Conservation (phyloP, 1,140 invertebrate species). For the Drosophila ogumai region DNA sequence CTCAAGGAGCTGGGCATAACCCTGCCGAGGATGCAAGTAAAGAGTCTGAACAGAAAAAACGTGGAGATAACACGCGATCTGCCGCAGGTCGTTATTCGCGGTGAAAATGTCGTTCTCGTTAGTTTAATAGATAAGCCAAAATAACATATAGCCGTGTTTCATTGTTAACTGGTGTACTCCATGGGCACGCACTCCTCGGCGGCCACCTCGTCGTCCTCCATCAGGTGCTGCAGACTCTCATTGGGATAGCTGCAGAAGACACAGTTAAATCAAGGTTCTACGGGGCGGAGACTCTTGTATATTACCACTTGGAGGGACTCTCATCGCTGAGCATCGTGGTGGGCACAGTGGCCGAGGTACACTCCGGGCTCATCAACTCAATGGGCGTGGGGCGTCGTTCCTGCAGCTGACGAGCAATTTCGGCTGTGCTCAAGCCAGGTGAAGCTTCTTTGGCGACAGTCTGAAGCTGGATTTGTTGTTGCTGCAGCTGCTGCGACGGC, state of each 20-base stretch:
- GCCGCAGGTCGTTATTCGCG: slow-evolving; percentile 92
- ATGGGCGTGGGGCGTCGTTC: slow-evolving; percentile 91
- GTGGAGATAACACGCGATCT: slow-evolving; percentile 90
- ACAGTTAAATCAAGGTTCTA: background rate
- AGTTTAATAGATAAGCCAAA: slow-evolving; percentile 43
- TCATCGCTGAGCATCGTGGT: slow-evolving; percentile 97
- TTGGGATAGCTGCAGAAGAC: slow-evolving; percentile 90
- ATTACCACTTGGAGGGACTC: slow-evolving; percentile 71
- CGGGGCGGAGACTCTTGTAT: too few species aligned
- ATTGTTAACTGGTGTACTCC: slow-evolving; percentile 84
- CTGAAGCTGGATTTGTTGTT: slow-evolving; percentile 42
- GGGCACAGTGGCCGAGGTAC: slow-evolving; percentile 94
- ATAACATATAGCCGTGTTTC: slow-evolving; percentile 15
- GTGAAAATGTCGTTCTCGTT: slow-evolving; percentile 91
- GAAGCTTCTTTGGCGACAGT: slow-evolving; percentile 85
- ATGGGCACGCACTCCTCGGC: slow-evolving; percentile 89
- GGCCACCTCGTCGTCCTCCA: slow-evolving; percentile 88
- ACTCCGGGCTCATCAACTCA: slow-evolving; percentile 91
- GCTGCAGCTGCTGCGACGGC: slow-evolving; percentile 44
- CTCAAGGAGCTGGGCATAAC: slow-evolving; percentile 65
- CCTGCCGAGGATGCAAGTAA: slow-evolving; percentile 86
- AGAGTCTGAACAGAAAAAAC: slow-evolving; percentile 86
- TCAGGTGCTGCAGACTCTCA: slow-evolving; percentile 86
- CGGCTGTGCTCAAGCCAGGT: slow-evolving; percentile 92
- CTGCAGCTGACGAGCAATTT: slow-evolving; percentile 95